Evolutionary conservation across 2,888 invertebrate species (phyloP).

Genomic region (Autographa gamma): DNA sequence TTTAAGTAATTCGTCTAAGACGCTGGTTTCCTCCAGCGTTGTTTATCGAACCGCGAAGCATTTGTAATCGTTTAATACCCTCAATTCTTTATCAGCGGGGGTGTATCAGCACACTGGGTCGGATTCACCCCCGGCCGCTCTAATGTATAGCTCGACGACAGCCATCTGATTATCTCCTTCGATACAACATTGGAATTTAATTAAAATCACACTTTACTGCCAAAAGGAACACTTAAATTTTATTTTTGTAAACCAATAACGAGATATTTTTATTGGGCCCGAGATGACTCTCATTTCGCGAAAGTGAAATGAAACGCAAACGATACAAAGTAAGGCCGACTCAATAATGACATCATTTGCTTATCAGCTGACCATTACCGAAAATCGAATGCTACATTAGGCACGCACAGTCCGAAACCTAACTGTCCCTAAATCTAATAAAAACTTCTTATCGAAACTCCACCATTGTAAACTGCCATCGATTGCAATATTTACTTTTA

Average conservation of each 20-base stretch:
- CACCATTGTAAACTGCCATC: conserved; percentile 81
- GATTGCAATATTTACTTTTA: conserved; percentile 85
- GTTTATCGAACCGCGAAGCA: conserved; percentile 89
- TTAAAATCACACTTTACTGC: conserved; percentile 57
- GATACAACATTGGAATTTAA: conserved; percentile 66
- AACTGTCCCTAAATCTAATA: conserved; percentile 81
- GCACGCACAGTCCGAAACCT: conserved; percentile 83
- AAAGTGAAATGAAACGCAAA: conserved; percentile 72
- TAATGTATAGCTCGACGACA: conserved; percentile 85
- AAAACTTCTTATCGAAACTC: conserved; percentile 84
- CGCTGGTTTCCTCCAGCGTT: conserved; percentile 76
- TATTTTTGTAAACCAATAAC: conserved; percentile 58
- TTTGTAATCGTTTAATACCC: conserved; percentile 90
- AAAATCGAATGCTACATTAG: conserved; percentile 88
- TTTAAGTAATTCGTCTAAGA: conserved; percentile 82
- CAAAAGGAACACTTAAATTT: conserved; percentile 52
- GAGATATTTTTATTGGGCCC: conserved; percentile 61
- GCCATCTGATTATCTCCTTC: conserved; percentile 78
- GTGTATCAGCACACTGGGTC: conserved; percentile 72
- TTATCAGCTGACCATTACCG: conserved; percentile 89
- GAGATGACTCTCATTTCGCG: conserved; percentile 48
- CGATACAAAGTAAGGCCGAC: conserved; percentile 82
- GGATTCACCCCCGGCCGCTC: conserved; percentile 72
- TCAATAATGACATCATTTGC: conserved; percentile 88
- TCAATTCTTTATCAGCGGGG: conserved; percentile 88